Conservation (phyloP, 2,113 vertebrate genomes). For the Alligator sinensis region DNA sequence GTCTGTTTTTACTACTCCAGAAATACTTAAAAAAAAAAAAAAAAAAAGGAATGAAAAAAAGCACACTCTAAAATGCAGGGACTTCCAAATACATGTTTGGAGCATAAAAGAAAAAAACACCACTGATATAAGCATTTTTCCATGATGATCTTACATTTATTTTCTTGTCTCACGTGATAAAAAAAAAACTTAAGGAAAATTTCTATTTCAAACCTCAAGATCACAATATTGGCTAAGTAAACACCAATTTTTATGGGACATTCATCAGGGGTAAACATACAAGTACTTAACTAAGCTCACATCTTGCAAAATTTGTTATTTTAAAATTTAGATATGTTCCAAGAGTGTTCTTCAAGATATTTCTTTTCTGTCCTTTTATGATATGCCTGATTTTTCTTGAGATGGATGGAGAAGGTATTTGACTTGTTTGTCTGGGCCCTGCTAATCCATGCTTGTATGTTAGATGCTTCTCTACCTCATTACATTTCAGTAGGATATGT, state of each 20-base stretch:
- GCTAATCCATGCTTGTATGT: background rate
- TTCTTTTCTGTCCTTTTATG: background rate
- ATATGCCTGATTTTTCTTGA: background rate
- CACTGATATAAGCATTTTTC: background rate
- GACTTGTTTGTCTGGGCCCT: background rate
- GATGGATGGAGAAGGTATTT: background rate
- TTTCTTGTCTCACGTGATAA: background rate
- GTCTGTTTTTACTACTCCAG: conserved; percentile 23
- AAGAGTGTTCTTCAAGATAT: background rate
- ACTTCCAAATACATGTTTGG: conserved; percentile 12
- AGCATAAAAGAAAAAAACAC: background rate
- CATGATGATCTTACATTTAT: background rate
- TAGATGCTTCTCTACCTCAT: background rate
- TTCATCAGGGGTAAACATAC: background rate
- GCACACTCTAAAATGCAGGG: conserved; percentile 49
- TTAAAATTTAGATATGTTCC: background rate
- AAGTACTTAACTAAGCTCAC: background rate
- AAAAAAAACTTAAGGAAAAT: background rate
- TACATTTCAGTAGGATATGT: background rate
- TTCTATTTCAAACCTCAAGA: background rate
- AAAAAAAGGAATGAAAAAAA: conserved; percentile 40
- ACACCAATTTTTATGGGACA: background rate
- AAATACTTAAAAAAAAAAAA: conserved; percentile 23
- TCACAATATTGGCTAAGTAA: background rate
- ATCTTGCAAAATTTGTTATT: background rate